Conservation (phyloP, 2,113 vertebrate genomes). For the Actenoides hombroni region DNA sequence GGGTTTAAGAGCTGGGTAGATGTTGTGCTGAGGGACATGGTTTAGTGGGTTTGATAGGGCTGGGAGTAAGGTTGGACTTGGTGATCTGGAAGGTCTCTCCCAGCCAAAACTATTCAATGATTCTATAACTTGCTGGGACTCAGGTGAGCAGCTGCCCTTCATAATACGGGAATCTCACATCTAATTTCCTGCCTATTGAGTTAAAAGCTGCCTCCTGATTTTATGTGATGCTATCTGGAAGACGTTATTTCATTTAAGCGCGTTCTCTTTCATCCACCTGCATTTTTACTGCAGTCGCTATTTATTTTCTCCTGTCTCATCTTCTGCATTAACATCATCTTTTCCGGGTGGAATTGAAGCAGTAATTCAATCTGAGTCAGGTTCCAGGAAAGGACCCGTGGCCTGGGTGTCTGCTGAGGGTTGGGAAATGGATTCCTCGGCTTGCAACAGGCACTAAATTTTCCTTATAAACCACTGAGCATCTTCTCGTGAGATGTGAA, state of each 20-base stretch:
- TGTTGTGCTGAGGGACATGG: too few species aligned
- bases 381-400: neutral
- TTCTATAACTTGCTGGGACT: neutral
- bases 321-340: neutral
- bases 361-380: neutral
- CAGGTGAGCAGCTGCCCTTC: neutral
- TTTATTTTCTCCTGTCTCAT: slow-evolving; percentile 12
- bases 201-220: slow-evolving; percentile 28
- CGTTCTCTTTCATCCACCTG: neutral
- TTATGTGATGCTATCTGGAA: neutral
- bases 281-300: neutral
- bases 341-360: neutral
- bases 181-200: slow-evolving; percentile 36
- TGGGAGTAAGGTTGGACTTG: too few species aligned
- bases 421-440: neutral
- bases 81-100: too few species aligned
- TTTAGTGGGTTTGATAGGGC: too few species aligned
- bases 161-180: neutral
- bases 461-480: neutral
- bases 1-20: too few species aligned
- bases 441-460: neutral
- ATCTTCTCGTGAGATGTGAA: neutral
- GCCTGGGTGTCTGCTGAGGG: neutral
- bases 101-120: too few species aligned
- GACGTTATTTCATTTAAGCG: neutral